Evolutionary conservation across 2,113 vertebrate species (phyloP).

Genomic region (Cebus imitator): DNA sequence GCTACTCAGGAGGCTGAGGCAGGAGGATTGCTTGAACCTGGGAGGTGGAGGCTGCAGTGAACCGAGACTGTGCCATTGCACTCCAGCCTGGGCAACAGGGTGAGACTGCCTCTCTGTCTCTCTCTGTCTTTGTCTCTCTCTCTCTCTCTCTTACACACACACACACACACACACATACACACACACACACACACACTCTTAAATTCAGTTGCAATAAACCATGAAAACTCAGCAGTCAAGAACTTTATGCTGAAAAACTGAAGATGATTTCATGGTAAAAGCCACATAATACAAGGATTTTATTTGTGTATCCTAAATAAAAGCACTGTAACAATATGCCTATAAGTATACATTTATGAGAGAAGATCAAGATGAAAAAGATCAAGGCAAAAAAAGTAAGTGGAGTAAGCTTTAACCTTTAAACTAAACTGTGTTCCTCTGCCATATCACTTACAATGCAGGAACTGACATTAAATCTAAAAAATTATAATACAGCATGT

Average conservation of each 20-base stretch:
- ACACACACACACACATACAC: too few relatives aligned
- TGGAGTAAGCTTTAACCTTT: constrained; percentile 13
- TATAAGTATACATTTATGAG: too few relatives aligned
- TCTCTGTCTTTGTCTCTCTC: too few relatives aligned
- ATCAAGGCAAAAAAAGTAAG: not conserved
- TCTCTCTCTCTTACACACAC: too few relatives aligned
- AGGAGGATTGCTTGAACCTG: too few relatives aligned
- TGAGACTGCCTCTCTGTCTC: too few relatives aligned
- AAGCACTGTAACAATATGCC: not conserved
- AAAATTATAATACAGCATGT: constrained; percentile 8
- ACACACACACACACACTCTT: not conserved
- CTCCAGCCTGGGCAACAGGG: too few relatives aligned
- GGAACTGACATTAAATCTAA: constrained; percentile 24
- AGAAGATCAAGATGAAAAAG: not conserved
- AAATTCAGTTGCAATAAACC: constrained; percentile 1
- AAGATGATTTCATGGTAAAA: not conserved
- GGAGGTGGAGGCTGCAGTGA: too few relatives aligned
- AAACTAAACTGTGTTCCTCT: constrained; percentile 20
- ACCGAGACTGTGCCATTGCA: too few relatives aligned
- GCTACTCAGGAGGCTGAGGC: too few relatives aligned
- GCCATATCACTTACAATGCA: not conserved
- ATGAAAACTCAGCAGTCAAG: not conserved
- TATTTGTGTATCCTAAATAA: not conserved
- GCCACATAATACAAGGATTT: not conserved
- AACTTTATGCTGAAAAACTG: constrained; percentile 7